Evolutionary conservation across 2,113 vertebrate species (phyloP).

Genomic region (Girardinichthys multiradiatus): DNA sequence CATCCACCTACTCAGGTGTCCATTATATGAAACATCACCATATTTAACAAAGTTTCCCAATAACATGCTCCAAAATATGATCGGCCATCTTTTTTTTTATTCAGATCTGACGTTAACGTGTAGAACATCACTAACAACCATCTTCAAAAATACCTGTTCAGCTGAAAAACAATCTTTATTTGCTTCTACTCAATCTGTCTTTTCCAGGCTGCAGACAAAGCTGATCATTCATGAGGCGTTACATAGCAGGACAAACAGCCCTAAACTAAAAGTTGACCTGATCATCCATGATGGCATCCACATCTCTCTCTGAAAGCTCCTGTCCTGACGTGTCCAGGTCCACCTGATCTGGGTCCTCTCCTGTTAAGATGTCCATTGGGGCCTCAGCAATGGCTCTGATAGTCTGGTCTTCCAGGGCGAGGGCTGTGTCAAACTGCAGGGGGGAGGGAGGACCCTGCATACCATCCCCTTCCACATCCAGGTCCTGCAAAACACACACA

Average conservation of each 20-base stretch:
- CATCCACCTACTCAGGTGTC: too few species aligned
- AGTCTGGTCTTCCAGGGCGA: conserved; percentile 86
- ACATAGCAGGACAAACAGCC: background rate
- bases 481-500: conserved; percentile 80
- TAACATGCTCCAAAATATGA: too few species aligned
- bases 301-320: conserved; percentile 74
- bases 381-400: conserved; percentile 86
- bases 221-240: background rate
- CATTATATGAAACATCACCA: too few species aligned
- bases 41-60: too few species aligned
- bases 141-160: too few species aligned
- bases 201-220: background rate
- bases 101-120: too few species aligned
- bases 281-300: conserved; percentile 68
- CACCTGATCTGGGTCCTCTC: conserved; percentile 77
- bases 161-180: too few species aligned
- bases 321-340: conserved; percentile 66
- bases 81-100: too few species aligned
- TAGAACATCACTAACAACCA: too few species aligned
- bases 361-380: conserved; percentile 86
- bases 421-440: conserved; percentile 91
- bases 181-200: background rate
- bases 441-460: conserved; percentile 94
- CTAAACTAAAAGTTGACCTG: conserved; percentile 65
- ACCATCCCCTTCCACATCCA: conserved; percentile 94